Evolutionary conservation across 1,140 invertebrate species (phyloP), one percentile per base, ranked within the genome.

Genomic region (Dendrolimus kikuchii): DNA sequence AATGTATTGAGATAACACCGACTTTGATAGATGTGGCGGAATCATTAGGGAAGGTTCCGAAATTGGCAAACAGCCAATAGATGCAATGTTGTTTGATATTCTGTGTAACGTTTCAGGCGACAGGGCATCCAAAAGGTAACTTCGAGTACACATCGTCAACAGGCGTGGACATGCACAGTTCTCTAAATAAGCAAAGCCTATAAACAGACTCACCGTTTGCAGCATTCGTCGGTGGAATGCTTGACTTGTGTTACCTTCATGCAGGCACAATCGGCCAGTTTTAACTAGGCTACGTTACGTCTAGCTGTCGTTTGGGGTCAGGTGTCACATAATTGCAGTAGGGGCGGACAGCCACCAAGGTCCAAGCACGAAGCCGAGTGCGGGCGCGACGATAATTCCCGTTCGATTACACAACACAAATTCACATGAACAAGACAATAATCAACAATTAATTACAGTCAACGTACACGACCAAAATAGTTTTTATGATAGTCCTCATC

Each of bases 351-450:
- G 63, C 76, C 74, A 76, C 76, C 72, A 41, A 23, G 68, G 54
- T 68, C 68, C 56, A 81, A 81, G 77, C 77, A 70, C 78, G 61
- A 77, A 76, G 73, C 69, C 72, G 79, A 79, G 79, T 85, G 79
- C 81, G 77, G 78, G 72, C 79, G 79, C 78, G 72, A 68, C 74
- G 78, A 57, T 70, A 62, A 55, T 57, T 75, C 74, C 77, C 71
- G 60, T 48, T 63, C 62, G 68, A 66, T 60, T 81, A 76, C 80
- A 84, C 83, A 81, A 84, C 83, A 86, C 83, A 84, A 86, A 83
- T 84, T 83, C 83, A 86, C 81, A 84, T 83, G 69, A 83, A 83
- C 81, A 84, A 86, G 81, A 84, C 81, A 85, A 78, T 80, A 79
- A 23, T 76, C 62, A 74, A 84, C 73, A 73, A 74, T 80, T 60